Conservation (phyloP, 2,797 vertebrate species). For the Okamejei kenojei region DNA sequence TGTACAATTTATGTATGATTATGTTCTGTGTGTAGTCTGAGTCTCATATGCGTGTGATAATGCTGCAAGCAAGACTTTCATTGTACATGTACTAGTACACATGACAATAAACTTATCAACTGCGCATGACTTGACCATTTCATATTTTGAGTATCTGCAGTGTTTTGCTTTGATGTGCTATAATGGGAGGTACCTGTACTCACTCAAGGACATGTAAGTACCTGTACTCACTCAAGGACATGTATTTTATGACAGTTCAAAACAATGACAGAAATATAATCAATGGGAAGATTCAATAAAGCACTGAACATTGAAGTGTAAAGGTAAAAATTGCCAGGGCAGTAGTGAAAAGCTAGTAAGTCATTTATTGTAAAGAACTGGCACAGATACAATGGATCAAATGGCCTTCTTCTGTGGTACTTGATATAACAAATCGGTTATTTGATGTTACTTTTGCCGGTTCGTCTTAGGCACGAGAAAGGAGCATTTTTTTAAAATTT, state of each 20-base stretch:
- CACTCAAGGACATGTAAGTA: not conserved
- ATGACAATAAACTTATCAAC: no score
- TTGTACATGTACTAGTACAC: no score
- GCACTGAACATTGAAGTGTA: not conserved
- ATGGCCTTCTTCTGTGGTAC: no score
- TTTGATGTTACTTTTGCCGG: not conserved
- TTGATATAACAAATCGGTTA: not conserved
- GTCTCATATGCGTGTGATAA: no score
- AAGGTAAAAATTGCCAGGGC: not conserved
- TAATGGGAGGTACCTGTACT: not conserved
- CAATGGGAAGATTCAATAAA: not conserved
- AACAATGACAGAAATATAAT: not conserved
- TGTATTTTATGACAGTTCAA: not conserved
- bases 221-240: no score
- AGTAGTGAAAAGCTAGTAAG: not conserved
- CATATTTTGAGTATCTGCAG: no score
- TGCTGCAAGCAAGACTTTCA: no score
- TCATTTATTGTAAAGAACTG: not conserved
- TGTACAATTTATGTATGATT: no score
- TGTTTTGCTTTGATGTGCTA: not conserved
- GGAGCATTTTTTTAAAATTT: not conserved
- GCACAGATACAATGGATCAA: not conserved
- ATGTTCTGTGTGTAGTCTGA: no score
- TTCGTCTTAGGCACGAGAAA: not conserved
- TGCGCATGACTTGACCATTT: no score